Conservation (phyloP, 2,113 vertebrate genomes). For the Pelmatolapia mariae region DNA sequence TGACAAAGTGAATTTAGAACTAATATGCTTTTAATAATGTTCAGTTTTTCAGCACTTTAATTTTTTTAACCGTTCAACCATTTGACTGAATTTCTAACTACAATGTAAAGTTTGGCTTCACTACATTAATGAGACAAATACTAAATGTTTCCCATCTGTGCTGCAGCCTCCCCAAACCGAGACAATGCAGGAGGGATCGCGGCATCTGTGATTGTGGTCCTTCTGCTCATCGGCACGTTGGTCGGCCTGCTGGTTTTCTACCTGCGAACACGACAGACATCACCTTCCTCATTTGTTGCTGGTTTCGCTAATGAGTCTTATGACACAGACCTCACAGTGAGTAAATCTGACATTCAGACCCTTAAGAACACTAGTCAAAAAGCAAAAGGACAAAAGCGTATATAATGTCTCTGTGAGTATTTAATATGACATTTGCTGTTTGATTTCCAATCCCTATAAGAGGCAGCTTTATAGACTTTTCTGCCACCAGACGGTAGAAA, state of each 20-base stretch:
- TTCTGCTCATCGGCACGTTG: conserved; percentile 58
- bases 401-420: conserved; percentile 44
- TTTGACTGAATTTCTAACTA: not conserved
- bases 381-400: not conserved
- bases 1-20: not conserved
- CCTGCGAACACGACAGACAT: conserved; percentile 1
- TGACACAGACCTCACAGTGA: conserved; percentile 26
- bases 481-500: not conserved
- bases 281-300: not conserved
- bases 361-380: not conserved
- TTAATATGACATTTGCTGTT: not conserved
- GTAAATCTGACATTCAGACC: not conserved
- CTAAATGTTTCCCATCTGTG: not conserved
- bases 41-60: not conserved
- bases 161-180: not conserved
- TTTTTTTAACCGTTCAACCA: not conserved
- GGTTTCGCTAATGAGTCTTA: conserved; percentile 52
- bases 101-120: not conserved
- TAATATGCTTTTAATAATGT: not conserved
- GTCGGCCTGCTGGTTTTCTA: conserved; percentile 49
- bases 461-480: not conserved
- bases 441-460: not conserved
- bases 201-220: conserved; percentile 47
- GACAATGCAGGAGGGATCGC: conserved; percentile 42
- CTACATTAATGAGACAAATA: not conserved